Percentiles rank a stretch among this genome's conserved stretches.
These are phyloP conservation scores for Manis javanica DNA, from an alignment of 2,797 vertebrate genomes.

Conservation along the genomic window DNA sequence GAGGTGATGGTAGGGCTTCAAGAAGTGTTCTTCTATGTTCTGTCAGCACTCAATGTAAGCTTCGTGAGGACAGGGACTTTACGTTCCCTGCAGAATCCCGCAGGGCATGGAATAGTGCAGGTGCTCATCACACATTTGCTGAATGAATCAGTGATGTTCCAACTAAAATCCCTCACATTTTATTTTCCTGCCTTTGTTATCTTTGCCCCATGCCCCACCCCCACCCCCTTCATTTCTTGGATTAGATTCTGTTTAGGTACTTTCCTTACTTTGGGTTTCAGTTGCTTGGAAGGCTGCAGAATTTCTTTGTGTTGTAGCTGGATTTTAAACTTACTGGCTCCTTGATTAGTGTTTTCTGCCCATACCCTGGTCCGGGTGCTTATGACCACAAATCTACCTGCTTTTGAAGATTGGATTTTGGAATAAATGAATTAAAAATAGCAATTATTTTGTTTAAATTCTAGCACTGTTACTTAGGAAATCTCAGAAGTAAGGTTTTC, in stretches of 20 bases:
- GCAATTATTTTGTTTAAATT: not conserved
- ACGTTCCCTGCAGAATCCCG: not conserved
- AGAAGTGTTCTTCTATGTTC: not conserved
- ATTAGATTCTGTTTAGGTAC: not conserved
- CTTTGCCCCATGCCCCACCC: not conserved
- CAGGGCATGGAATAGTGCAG: not conserved
- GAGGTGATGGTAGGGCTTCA: not conserved
- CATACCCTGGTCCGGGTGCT: not conserved
- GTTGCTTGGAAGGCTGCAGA: not conserved
- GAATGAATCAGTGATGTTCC: not conserved
- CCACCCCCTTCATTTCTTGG: not conserved
- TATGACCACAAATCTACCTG: not conserved
- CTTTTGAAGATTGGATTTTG: slow-evolving; percentile 7
- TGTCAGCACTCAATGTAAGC: not conserved
- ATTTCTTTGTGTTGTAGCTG: not conserved
- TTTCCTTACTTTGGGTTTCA: not conserved
- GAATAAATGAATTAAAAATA: not conserved
- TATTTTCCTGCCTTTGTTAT: not conserved
- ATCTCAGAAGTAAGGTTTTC: not conserved
- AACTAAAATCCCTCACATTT: not conserved
- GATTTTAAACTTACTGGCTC: not conserved
- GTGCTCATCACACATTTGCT: not conserved
- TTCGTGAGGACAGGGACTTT: not conserved
- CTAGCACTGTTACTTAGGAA: not conserved
- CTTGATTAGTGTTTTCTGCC: not conserved